Evolutionary conservation across 2,113 vertebrate genomes (phyloP).

Genomic region (Syngnathus scovelli): DNA sequence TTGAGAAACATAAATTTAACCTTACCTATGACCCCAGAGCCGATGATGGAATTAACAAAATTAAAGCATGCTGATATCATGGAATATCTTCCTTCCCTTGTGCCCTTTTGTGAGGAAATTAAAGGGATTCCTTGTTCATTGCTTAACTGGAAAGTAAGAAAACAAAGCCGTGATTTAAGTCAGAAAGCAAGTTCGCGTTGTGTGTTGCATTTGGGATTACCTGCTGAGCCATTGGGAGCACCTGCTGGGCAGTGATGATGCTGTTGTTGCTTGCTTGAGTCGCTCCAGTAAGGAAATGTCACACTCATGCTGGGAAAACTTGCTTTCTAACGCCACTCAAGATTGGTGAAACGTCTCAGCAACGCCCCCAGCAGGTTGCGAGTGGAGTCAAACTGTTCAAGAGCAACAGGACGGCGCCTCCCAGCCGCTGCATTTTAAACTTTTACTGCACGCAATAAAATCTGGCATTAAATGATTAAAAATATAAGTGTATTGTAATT

Average conservation of each 20-base stretch:
- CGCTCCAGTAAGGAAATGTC: neutral
- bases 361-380: conserved; percentile 27
- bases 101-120: conserved; percentile 52
- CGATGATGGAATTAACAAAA: conserved; percentile 91
- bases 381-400: neutral
- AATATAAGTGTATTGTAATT: conserved; percentile 14
- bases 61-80: conserved; percentile 83
- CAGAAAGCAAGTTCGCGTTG: neutral
- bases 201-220: conserved; percentile 22
- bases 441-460: conserved; percentile 8
- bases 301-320: neutral
- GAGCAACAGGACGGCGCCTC: neutral
- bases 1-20: conserved; percentile 41
- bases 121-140: conserved; percentile 69
- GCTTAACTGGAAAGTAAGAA: conserved; percentile 36
- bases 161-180: neutral
- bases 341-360: conserved; percentile 2
- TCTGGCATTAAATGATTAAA: conserved; percentile 32
- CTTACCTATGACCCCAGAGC: conserved; percentile 91
- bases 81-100: conserved; percentile 56
- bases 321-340: neutral
- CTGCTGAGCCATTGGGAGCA: conserved; percentile 47
- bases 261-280: neutral
- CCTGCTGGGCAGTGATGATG: neutral
- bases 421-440: neutral